Evolutionary conservation across 2,888 invertebrate species (phyloP), one percentile per base, ranked within the genome.

Genomic region (Mechanitis mazaeus): DNA sequence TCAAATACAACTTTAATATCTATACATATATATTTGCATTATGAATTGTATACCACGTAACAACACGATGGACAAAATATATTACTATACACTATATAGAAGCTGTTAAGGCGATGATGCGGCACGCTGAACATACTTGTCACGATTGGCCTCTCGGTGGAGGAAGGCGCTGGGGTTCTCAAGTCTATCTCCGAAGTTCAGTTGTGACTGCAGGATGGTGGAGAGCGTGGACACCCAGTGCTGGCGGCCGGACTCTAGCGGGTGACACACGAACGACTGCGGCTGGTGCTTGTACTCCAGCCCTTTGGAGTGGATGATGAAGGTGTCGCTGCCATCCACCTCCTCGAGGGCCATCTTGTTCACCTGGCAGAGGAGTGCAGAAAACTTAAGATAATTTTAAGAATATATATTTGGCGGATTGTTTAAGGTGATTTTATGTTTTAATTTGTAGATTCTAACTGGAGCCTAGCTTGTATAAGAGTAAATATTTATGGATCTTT

Each of bases 331-430:
- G 58, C 75, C 75, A 35, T 83, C 80, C 2, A 78, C 92, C 66
- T 96, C 95, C 66, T 93, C 93, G 75, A 97, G 84, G 59, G 93
- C 92, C 97, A 98, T 97, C 90, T 98, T 98, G 88, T 99, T 99
- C 70, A 98, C 96, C 98, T 99, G 77, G 20, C 20, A 20, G 20
- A 20, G 20, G 20, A 20, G 20, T 20, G 20, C 1, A 20, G 20
- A 20, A 20, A 1, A 20, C 20, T 20, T 20, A 20, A 20, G 20
- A 20, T 20, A 20, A 20, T 20, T 20, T 20, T 20, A 20, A 20
- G 20, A 20, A 20, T 20, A 20, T 20, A 20, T 20, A 20, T 20
- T 20, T 20, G 20, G 20, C 4, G 38, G 38, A 38, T 38, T 38
- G 7, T 38, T 38, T 38, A 4, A 38, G 38, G 7, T 38, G 38